Evolutionary conservation across 2,888 invertebrate genomes (phyloP).

Genomic region (Melikaiella ostensackeni): DNA sequence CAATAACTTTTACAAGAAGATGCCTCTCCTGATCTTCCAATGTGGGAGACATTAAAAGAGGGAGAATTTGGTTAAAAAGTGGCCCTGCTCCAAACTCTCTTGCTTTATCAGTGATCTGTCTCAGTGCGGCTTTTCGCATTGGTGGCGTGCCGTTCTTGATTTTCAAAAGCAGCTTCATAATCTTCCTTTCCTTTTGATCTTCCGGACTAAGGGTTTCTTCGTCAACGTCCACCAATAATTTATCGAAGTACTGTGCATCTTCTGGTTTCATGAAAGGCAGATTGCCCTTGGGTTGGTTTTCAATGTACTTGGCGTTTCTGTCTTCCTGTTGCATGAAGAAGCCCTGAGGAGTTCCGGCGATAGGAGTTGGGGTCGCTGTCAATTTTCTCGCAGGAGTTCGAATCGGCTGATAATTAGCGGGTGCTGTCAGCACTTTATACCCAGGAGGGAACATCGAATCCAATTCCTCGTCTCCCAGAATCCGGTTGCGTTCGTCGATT

Average conservation of each 20-base stretch:
- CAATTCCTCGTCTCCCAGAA: conserved; percentile 97
- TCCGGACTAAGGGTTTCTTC: conserved; percentile 97
- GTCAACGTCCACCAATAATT: conserved; percentile 97
- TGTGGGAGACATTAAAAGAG: conserved; percentile 99
- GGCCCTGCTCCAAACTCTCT: conserved; percentile 99
- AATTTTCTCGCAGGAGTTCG: conserved; percentile 98
- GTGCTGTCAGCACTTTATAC: conserved; percentile 97
- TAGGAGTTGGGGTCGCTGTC: conserved; percentile 98
- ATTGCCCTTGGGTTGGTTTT: conserved; percentile 98
- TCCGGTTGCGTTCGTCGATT: conserved; percentile 98
- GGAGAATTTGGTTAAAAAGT: conserved; percentile 98
- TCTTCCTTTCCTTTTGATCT: conserved; percentile 98
- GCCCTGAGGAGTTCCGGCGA: conserved; percentile 93
- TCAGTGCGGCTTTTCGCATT: conserved; percentile 97
- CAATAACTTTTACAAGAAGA: conserved; percentile 98
- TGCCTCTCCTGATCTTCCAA: conserved; percentile 99
- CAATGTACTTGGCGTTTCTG: conserved; percentile 91
- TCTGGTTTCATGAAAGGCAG: conserved; percentile 99
- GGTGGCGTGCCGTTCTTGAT: conserved; percentile 99
- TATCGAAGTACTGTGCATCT: conserved; percentile 98
- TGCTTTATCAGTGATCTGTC: conserved; percentile 99
- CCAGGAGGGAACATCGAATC: conserved; percentile 99
- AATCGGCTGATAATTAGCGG: conserved; percentile 96
- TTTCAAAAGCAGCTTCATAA: conserved; percentile 98
- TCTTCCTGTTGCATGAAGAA: conserved; percentile 97